Evolutionary conservation across 2,113 vertebrate genomes (phyloP), one percentile per base, ranked within the genome.

Genomic region (Myodes glareolus): DNA sequence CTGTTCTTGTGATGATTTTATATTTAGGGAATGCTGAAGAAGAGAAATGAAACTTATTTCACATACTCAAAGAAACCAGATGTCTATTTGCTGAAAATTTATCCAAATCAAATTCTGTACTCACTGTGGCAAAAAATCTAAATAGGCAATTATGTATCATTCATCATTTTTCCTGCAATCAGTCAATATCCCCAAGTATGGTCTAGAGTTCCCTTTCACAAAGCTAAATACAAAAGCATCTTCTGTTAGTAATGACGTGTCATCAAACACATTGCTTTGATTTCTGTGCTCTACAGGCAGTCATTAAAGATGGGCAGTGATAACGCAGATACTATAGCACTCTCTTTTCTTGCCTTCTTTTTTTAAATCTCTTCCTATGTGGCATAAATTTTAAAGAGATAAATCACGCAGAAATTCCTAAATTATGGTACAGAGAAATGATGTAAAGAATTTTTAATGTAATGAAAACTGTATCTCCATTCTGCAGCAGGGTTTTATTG

Each of bases 91-190:
- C 50, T 88, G 55, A 90, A 94, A 96, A 78, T 92, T n/a, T 65
- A 10, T 87, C 45, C 29, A 95, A 78, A 97, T 78, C 36, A 92
- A 92, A 94, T 87, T 39, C 25, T 93, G 17, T 52, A 10, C 10
- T 92, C 61, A 78, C n/a, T 87, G 36, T 92, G 47, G 6, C 19
- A 92, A 12, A 81, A 61, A 85, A 89, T 81, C 6, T 93, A n/a
- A 95, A 81, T 75, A 92, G 23, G 13, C 45, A 93, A 92, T 93
- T 97, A 95, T 72, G 36, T 89, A 33, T 7, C 31, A 95, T 86
- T 96, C 52, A 84, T 92, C 72, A 75, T 70, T 80, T 88, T 72
- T 23, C 75, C 45, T 17, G 27, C 1, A 65, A 88, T 7, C 36
- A 82, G 33, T 84, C 68, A 95, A 52, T 47, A 72, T 72, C 77